Evolutionary conservation across 2,797 vertebrate species (phyloP), one percentile per base, ranked within the genome.

Genomic region (Menidia menidia): DNA sequence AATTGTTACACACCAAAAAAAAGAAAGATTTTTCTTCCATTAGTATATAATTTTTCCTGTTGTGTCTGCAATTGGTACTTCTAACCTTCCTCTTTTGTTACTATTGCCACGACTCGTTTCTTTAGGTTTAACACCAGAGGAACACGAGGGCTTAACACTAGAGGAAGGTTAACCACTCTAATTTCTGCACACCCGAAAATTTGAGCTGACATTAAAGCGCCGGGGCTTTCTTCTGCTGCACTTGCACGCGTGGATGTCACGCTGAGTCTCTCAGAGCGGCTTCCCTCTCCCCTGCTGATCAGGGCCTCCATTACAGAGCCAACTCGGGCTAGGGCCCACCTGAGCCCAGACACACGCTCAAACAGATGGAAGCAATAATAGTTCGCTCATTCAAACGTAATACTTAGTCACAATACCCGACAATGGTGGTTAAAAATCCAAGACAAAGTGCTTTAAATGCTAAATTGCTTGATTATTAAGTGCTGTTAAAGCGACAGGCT

Each of bases 201-300:
- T 32, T 4, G 31, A 70, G 67, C 31, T 89, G 85, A 72, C 64
- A 77, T 78, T 84, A 15, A 45, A 72, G 41, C 43, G 7, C 3
- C 0, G 2, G 71, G 62, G 50, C 57, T 57, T 70, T 76, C 64
- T 64, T 60, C 35, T 61, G 50, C 12, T 9, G 43, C 47, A 1
- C 31, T 19, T 16, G 55, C 42, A 57, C 41, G 18, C 64, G 63
- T 77, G 61, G 57, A 54, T 48, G 62, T 85, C 60, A 1, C 50
- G 63, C 78, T 83, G 77, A 75, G 77, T 74, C 19, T 67, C 68
- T 43, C 33, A 1, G n/a, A 55, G 60, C 60, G 83, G 76, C 82
- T 73, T 80, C 45, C 69, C 58, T 42, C 48, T 60, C 77, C 59
- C 71, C 64, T 25, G 63, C 79, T 86, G 81, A 61, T 80, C 53